Percentiles rank a stretch among this genome's conserved stretches.
Conservation (phyloP, 2,888 invertebrate species). For the Dynastes maya region DNA sequence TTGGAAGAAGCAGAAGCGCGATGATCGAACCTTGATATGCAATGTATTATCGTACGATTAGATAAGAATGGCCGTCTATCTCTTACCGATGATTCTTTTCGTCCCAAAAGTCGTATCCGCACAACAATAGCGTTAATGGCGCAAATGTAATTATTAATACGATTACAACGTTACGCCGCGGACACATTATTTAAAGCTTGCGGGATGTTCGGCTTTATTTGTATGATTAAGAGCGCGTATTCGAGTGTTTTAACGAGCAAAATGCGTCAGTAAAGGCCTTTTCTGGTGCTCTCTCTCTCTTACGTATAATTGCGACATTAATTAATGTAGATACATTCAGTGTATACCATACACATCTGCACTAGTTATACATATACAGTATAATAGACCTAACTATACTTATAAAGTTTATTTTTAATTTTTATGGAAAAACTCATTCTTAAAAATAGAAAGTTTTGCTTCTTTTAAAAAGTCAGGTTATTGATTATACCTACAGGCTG, state of each 20-base stretch:
- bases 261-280: conserved; percentile 9
- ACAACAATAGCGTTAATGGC: not conserved
- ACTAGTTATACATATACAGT: not conserved
- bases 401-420: no score
- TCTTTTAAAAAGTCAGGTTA: no score
- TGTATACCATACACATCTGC: not conserved
- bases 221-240: not conserved
- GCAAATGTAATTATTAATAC: not conserved
- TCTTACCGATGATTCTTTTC: not conserved
- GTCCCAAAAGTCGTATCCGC: not conserved
- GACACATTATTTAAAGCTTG: not conserved
- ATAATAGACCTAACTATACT: not conserved
- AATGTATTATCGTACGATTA: conserved; percentile 8
- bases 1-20: not conserved
- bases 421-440: no score
- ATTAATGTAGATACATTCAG: not conserved
- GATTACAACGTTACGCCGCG: not conserved
- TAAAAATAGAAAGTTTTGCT: no score
- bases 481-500: no score
- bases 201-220: not conserved
- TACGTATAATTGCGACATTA: not conserved
- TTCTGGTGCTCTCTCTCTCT: not conserved
- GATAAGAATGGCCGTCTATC: not conserved
- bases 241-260: not conserved
- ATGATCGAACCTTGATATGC: not conserved